Evolutionary conservation across 2,888 invertebrate genomes (phyloP).

Genomic region (Theretra japonica): DNA sequence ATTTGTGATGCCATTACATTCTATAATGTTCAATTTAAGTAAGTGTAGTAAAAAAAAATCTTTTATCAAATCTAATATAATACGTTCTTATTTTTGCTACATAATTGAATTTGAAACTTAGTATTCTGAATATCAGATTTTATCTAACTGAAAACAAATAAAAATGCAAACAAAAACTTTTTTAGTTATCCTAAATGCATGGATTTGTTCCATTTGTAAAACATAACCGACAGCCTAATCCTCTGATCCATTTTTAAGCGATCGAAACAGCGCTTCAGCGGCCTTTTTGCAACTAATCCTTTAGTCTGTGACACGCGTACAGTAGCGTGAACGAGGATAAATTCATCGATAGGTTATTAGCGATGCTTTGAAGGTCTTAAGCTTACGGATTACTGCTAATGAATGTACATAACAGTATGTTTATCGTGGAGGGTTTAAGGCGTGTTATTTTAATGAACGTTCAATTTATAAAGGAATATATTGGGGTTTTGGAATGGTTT

Average conservation of each 20-base stretch:
- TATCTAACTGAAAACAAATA: no score
- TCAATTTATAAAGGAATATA: no score
- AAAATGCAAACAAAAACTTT: no score
- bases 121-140: no score
- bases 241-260: slow-evolving; percentile 5
- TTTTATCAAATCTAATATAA: no score
- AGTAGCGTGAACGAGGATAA: slow-evolving; percentile 34
- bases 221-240: slow-evolving; percentile 26
- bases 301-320: background rate
- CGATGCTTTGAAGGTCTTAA: slow-evolving; percentile 38
- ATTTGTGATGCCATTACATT: no score
- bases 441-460: background rate
- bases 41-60: no score
- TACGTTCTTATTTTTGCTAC: no score
- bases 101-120: no score
- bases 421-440: background rate
- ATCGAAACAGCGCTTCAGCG: slow-evolving; percentile 1
- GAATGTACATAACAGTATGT: slow-evolving; percentile 22
- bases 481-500: no score
- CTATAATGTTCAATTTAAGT: no score
- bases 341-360: slow-evolving; percentile 39
- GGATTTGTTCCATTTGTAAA: background rate
- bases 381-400: slow-evolving; percentile 40
- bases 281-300: slow-evolving; percentile 5
- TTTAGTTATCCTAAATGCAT: background rate